Percentiles rank a stretch among this genome's conserved stretches.
Conservation (phyloP, 2,888 invertebrate species). For the Conops quadrifasciatus region DNA sequence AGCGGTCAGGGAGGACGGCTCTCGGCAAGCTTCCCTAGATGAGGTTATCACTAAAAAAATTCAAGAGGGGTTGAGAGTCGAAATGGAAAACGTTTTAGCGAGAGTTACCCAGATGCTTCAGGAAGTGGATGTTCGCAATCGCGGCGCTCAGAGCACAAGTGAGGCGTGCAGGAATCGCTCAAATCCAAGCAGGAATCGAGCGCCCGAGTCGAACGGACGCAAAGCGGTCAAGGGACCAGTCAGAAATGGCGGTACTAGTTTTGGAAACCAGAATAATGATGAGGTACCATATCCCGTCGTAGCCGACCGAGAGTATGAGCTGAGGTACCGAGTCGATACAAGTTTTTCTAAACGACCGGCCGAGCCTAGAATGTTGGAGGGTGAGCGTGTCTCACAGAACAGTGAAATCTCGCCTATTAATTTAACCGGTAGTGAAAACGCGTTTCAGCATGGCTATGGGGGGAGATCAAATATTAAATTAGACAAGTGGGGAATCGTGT, state of each 20-base stretch:
- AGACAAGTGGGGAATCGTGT: neutral
- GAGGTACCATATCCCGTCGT: neutral
- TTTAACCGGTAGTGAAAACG: neutral
- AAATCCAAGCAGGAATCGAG: neutral
- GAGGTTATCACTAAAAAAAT: neutral
- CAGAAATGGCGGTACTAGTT: neutral
- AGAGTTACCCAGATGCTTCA: neutral
- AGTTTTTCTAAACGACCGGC: too few species aligned
- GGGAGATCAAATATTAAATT: neutral
- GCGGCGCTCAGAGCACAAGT: neutral
- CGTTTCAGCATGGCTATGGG: neutral
- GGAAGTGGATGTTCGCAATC: neutral
- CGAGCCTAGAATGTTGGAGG: too few species aligned
- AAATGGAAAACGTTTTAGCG: neutral
- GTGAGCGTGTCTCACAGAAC: neutral
- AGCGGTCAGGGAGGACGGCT: too few species aligned
- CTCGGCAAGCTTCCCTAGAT: neutral
- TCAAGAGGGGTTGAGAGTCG: neutral
- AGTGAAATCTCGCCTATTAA: neutral
- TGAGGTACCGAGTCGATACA: too few species aligned
- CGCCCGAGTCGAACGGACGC: neutral
- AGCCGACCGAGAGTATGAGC: neutral
- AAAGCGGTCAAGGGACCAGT: too few species aligned
- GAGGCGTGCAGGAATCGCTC: neutral
- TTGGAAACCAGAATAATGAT: neutral